Evolutionary conservation across 2,113 vertebrate species (phyloP), one percentile per base, ranked within the genome.

Genomic region (Bos indicus): DNA sequence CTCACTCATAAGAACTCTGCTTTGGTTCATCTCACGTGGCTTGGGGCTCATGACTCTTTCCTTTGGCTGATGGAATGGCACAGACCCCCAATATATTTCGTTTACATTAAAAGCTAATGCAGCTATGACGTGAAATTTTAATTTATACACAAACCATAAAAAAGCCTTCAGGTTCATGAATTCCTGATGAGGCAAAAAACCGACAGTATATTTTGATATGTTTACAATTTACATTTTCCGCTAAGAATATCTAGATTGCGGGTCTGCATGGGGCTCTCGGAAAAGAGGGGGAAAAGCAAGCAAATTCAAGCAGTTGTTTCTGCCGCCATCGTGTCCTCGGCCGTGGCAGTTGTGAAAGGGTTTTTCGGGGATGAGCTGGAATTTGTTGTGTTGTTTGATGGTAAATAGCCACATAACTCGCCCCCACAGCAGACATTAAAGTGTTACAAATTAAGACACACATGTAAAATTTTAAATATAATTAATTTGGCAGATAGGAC

Each of bases 131-230:
- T 98, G 98, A 98, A 98, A 98, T 99, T 98, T 99, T 99, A 98
- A 98, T 98, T 99, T 98, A 98, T 98, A 98, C 97, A 98, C 98
- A 98, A 98, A 98, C 97, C 95, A 92, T 99, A 98, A 97, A 98
- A 98, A 98, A 81, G 94, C 82, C 98, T 98, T 98, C 98, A 98
- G 98, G 98, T 98, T 98, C 98, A 98, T 98, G 98, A 99, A 98
- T 99, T 99, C 98, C 98, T 98, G 98, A 98, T 98, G 98, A 98
- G 96, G 96, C 98, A 96, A 98, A 91, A 91, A 67, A 98, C 97
- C 96, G 97, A 96, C 87, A 93, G 83, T 97, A 96, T 98, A 96
- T 98, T 98, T 97, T 95, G 92, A 92, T 97, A 77, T 94, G 97
- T 98, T 98, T 97, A 95, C 98, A 97, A 94, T 98, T 98, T 96